phyloP scores from a whole-genome alignment of 2,113 vertebrate species.

The Indicator indicator region DNA sequence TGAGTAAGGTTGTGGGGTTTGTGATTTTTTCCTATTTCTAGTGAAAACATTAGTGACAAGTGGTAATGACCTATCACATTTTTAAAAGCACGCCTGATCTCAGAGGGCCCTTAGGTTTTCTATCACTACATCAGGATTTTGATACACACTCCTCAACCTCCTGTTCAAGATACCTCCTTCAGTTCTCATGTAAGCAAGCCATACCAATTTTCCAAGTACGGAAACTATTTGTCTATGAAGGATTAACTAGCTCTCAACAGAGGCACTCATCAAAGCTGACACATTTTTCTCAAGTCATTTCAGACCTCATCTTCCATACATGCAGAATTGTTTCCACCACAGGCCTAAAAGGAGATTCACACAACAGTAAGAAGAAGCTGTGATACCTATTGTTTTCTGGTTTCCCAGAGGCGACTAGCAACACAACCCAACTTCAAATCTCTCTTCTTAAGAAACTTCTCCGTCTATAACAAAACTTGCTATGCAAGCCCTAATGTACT shows the following conservation, averaged over 20 bases:
- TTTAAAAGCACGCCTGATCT: not conserved
- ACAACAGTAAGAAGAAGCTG: accelerated
- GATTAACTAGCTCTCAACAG: not conserved
- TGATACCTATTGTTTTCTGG: not conserved
- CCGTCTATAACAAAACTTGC: not conserved
- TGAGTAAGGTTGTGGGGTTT: not conserved
- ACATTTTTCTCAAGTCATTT: not conserved
- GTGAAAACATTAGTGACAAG: not conserved
- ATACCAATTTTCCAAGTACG: not conserved
- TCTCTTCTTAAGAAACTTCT: not conserved
- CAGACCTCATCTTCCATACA: not conserved
- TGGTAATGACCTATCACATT: accelerated
- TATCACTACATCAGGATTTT: not conserved
- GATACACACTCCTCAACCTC: not conserved
- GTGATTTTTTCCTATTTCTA: not conserved
- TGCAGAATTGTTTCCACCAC: not conserved
- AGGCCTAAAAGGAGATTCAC: not conserved
- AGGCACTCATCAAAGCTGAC: not conserved
- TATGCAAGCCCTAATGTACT: not conserved
- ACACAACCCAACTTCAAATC: not conserved
- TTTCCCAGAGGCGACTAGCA: not conserved
- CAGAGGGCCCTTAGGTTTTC: not conserved
- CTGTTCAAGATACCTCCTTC: not conserved
- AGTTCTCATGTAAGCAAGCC: accelerated
- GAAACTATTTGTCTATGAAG: not conserved